phyloP scores from a whole-genome alignment of 2,113 vertebrate species.

The Dipodomys spectabilis region DNA sequence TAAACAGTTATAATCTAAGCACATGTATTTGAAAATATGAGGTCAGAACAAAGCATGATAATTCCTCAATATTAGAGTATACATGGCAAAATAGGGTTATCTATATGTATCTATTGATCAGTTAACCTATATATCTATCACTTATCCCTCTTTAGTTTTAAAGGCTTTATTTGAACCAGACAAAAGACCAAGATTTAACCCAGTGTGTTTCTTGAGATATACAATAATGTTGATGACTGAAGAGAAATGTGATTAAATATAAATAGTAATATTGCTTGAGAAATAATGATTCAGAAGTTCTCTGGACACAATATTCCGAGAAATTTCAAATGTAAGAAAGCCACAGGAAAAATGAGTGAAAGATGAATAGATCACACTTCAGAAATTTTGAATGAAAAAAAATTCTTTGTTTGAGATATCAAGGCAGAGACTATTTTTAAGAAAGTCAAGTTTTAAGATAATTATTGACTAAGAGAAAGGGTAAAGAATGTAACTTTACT shows the following conservation, averaged over 20 bases:
- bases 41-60: background rate
- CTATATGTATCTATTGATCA: background rate
- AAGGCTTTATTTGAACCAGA: background rate
- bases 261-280: background rate
- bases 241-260: background rate
- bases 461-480: background rate
- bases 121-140: too few relatives aligned
- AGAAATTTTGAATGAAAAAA: background rate
- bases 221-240: background rate
- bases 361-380: background rate
- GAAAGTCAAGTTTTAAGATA: background rate
- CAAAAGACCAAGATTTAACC: background rate
- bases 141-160: background rate
- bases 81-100: background rate
- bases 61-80: background rate
- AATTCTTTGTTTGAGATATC: background rate
- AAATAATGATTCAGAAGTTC: background rate
- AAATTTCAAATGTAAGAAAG: background rate
- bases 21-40: background rate
- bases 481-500: background rate
- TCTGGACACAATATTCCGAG: background rate
- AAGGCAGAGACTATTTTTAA: background rate
- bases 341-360: background rate
- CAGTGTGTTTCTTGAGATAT: background rate
- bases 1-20: background rate